These are phyloP conservation scores for Trachelus iudaicus DNA, from an alignment of 2,888 invertebrate species.

Conservation along the genomic window DNA sequence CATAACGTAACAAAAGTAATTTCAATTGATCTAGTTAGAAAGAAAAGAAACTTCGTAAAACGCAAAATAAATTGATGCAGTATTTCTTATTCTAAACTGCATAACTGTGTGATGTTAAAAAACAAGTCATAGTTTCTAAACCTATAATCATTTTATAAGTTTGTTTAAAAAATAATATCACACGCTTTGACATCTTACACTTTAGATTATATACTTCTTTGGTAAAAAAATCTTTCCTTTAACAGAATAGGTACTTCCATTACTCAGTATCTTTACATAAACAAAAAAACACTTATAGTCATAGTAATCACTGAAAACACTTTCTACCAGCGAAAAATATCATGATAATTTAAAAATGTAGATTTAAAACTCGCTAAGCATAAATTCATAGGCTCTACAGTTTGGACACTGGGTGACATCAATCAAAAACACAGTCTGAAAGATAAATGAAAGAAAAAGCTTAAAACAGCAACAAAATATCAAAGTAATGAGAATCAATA, in stretches of 20 bases:
- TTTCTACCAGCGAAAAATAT: not conserved
- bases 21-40: not conserved
- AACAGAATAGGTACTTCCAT: not conserved
- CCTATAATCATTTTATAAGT: not conserved
- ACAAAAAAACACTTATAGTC: not conserved
- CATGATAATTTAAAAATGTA: not conserved
- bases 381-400: constrained; percentile 51
- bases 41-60: not conserved
- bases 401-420: constrained; percentile 68
- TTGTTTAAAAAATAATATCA: not conserved
- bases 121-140: not conserved
- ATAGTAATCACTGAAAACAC: not conserved
- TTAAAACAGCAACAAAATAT: not conserved
- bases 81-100: not conserved
- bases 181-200: not conserved
- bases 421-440: constrained; percentile 68
- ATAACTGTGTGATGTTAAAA: no score
- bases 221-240: not conserved
- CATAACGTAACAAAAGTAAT: not conserved
- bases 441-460: constrained; percentile 22
- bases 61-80: not conserved
- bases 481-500: not conserved
- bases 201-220: not conserved
- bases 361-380: constrained; percentile 34
- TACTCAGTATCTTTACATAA: not conserved